phyloP scores from a whole-genome alignment of 2,888 invertebrate genomes.

The Anagyrus pseudococci region DNA sequence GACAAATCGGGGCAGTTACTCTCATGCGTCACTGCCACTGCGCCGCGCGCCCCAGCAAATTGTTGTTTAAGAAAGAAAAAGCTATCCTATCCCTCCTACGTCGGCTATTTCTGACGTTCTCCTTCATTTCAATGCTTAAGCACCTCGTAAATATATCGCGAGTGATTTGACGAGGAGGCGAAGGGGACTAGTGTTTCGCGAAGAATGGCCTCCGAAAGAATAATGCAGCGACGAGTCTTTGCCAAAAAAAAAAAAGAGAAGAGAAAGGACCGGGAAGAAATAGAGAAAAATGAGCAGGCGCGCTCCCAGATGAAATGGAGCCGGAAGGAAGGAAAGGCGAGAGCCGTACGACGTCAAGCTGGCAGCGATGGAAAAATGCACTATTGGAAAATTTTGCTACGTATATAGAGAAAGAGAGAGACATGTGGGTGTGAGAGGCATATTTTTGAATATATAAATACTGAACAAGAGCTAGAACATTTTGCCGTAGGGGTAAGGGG shows the following conservation, averaged over 20 bases:
- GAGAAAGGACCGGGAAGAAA: constrained; percentile 13
- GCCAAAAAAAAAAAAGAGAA: constrained; percentile 3
- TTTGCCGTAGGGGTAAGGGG: constrained; percentile 31
- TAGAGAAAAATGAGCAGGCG: constrained; percentile 34
- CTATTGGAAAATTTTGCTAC: neutral
- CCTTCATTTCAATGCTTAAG: constrained; percentile 20
- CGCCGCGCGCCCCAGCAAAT: too few species aligned
- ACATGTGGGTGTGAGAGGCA: too few species aligned
- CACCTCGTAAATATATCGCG: constrained; percentile 31
- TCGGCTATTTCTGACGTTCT: neutral
- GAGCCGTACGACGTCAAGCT: constrained; percentile 37
- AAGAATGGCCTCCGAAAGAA: too few species aligned
- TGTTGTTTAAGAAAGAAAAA: too few species aligned
- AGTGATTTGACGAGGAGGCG: constrained; percentile 28
- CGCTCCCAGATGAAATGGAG: constrained; percentile 22
- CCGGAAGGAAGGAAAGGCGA: neutral
- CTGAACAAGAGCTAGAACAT: too few species aligned
- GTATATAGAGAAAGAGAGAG: neutral
- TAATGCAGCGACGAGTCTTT: too few species aligned
- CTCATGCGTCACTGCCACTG: constrained; percentile 3
- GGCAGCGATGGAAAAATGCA: constrained; percentile 27
- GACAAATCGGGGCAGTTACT: constrained; percentile 31
- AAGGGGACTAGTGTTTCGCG: neutral
- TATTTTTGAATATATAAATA: too few species aligned
- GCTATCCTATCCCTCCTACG: too few species aligned